phyloP scores from a whole-genome alignment of 2,797 vertebrate species.

The Sebastes diaconus region DNA sequence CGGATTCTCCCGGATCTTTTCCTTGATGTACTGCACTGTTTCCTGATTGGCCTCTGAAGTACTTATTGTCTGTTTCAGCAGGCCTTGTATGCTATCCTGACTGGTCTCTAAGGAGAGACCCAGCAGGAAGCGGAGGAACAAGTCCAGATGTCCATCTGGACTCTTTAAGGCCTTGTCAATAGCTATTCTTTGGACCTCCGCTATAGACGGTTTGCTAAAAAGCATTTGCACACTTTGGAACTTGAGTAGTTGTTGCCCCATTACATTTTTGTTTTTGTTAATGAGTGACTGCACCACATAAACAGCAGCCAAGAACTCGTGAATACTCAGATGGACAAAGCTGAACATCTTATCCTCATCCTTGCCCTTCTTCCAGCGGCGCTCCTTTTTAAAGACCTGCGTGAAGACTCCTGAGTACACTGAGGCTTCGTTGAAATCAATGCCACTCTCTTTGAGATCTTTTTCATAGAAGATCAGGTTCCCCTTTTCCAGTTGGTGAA shows the following conservation, averaged over 20 bases:
- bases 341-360: not conserved
- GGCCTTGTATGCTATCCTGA: no score
- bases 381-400: no score
- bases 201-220: no score
- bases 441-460: no score
- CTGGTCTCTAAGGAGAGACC: not conserved
- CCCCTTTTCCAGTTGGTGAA: no score
- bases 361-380: no score
- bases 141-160: conserved; percentile 15
- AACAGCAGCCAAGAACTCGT: conserved; percentile 4
- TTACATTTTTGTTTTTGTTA: not conserved
- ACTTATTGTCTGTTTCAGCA: not conserved
- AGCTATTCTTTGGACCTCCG: no score
- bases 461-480: no score
- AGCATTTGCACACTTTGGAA: no score
- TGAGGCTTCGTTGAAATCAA: no score
- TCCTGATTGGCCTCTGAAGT: conserved; percentile 9
- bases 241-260: no score
- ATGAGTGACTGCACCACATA: conserved; percentile 1
- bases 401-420: no score
- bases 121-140: conserved; percentile 21
- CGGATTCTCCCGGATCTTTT: conserved; percentile 8
- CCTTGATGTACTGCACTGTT: conserved; percentile 19
- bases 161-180: not conserved
- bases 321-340: conserved; percentile 17